Conservation (phyloP, 2,113 vertebrate species). For the rat (Rattus norvegicus) region GRCr8 NC_086023.1:144028501-144029000, state of each 20-base stretch:
- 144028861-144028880: constrained; percentile 6
- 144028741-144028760: background rate
- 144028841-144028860: background rate
- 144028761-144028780: background rate
- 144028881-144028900: background rate
- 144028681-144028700: too few relatives aligned
- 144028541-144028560: background rate
- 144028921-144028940: constrained; percentile 37
- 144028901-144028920: background rate
- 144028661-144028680: background rate
- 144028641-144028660: too few relatives aligned
- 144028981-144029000: background rate
- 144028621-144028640: background rate
- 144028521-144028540: constrained; percentile 17
- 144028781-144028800: constrained; percentile 3
- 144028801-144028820: background rate
- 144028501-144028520: constrained; percentile 24
- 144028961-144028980: background rate
- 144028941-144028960: background rate
- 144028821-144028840: background rate
- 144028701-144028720: background rate
- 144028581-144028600: background rate
- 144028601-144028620: background rate
- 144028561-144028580: background rate
- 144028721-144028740: background rate